Percentiles rank a stretch among this genome's conserved stretches.
These are phyloP conservation scores for Drosophila kikkawai DNA, from an alignment of 1,140 invertebrate genomes.

Conservation along the genomic window DNA sequence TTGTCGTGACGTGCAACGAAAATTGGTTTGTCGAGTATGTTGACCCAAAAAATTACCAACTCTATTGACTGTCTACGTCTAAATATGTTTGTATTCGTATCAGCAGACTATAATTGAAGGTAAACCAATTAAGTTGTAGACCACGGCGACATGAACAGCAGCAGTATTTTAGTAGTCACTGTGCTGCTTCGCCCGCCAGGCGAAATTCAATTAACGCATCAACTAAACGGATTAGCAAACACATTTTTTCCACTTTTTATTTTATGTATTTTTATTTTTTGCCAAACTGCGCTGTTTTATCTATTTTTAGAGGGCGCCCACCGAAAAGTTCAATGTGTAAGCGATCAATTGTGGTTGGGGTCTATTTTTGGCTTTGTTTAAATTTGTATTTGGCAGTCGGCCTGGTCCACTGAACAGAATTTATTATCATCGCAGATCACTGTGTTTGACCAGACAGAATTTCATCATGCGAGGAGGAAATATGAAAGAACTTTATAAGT, in stretches of 20 bases:
- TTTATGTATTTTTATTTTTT: neutral
- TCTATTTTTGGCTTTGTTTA: slow-evolving; percentile 64
- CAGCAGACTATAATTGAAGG: slow-evolving; percentile 33
- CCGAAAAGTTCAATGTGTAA: slow-evolving; percentile 63
- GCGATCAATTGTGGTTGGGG: slow-evolving; percentile 31
- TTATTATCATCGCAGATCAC: slow-evolving; percentile 22
- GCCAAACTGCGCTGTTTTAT: slow-evolving; percentile 49
- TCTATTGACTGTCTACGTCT: slow-evolving; percentile 43
- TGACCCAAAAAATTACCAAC: slow-evolving; percentile 61
- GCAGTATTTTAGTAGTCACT: slow-evolving; percentile 19
- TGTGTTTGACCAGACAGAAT: slow-evolving; percentile 30
- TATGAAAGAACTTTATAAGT: neutral
- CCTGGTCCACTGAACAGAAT: slow-evolving; percentile 30
- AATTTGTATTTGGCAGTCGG: slow-evolving; percentile 28
- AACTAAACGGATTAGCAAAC: slow-evolving; percentile 44
- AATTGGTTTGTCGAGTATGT: slow-evolving; percentile 40
- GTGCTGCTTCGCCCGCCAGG: slow-evolving; percentile 10
- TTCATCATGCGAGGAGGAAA: slow-evolving; percentile 3
- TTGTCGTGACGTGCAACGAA: slow-evolving; percentile 35
- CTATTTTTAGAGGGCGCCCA: slow-evolving; percentile 57
- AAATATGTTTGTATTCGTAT: slow-evolving; percentile 14
- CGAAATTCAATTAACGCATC: slow-evolving; percentile 58
- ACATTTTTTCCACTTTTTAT: slow-evolving; percentile 22
- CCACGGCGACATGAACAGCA: neutral
- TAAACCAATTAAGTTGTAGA: slow-evolving; percentile 36